Evolutionary conservation across 2,113 vertebrate species (phyloP).

Genomic region (Asarcornis scutulata): DNA sequence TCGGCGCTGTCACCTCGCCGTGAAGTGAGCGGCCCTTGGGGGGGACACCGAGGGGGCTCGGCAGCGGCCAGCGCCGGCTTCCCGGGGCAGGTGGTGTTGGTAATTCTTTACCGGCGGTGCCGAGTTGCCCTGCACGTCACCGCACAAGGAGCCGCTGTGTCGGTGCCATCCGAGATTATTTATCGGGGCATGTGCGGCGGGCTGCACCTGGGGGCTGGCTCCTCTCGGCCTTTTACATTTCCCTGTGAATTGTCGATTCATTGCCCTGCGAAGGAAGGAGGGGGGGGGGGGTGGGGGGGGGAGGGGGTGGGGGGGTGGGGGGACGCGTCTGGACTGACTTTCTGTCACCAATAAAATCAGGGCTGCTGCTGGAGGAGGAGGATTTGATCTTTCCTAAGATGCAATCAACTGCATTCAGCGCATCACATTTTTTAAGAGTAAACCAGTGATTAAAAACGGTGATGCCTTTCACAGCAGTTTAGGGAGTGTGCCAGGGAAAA

Average conservation of each 20-base stretch:
- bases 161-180: slow-evolving; percentile 68
- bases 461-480: slow-evolving; percentile 62
- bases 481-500: slow-evolving; percentile 60
- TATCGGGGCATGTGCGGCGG: slow-evolving; percentile 73
- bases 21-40: slow-evolving; percentile 54
- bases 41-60: neutral
- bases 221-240: slow-evolving; percentile 63
- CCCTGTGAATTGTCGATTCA: slow-evolving; percentile 79
- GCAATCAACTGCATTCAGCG: slow-evolving; percentile 67
- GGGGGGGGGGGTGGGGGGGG: no score
- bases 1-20: neutral
- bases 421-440: slow-evolving; percentile 62
- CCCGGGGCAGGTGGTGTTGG: slow-evolving; percentile 48
- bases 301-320: neutral
- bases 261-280: slow-evolving; percentile 50
- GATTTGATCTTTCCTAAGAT: slow-evolving; percentile 71
- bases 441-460: slow-evolving; percentile 70
- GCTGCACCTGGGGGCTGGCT: slow-evolving; percentile 74
- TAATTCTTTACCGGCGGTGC: slow-evolving; percentile 64
- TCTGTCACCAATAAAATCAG: slow-evolving; percentile 59
- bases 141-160: slow-evolving; percentile 64
- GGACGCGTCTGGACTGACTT: slow-evolving; percentile 67
- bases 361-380: slow-evolving; percentile 46
- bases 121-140: slow-evolving; percentile 63
- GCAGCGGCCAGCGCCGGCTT: slow-evolving; percentile 50